A percentile compares a stretch with the other conserved stretches of the same genome.
These are phyloP conservation scores for Silurus aristotelis DNA, from an alignment of 2,797 vertebrate genomes.

Conservation along the genomic window DNA sequence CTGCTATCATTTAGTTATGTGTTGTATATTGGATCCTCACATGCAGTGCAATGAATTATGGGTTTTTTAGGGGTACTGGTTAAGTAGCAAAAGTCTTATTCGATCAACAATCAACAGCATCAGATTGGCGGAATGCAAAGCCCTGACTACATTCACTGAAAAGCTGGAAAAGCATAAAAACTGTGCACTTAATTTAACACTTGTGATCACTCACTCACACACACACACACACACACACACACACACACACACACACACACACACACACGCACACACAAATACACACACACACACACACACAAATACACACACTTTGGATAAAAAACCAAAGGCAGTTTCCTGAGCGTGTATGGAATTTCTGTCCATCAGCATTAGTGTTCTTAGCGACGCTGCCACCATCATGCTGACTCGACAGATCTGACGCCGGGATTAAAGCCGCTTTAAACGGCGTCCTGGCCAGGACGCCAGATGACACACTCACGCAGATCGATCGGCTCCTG, in stretches of 20 bases:
- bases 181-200: not conserved
- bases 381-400: slow-evolving; percentile 32
- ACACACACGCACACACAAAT: slow-evolving; percentile 9
- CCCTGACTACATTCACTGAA: not conserved
- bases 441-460: slow-evolving; percentile 2
- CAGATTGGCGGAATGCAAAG: too few species aligned
- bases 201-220: not conserved
- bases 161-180: slow-evolving; percentile 7
- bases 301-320: slow-evolving; percentile 1
- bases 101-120: not conserved
- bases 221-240: not conserved
- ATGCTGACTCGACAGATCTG: slow-evolving; percentile 35
- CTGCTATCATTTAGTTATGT: slow-evolving; percentile 43
- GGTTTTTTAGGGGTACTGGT: too few species aligned
- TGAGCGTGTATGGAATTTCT: slow-evolving; percentile 36
- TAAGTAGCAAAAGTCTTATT: not conserved
- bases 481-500: slow-evolving; percentile 4
- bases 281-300: slow-evolving; percentile 10
- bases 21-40: slow-evolving; percentile 42
- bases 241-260: not conserved
- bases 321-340: slow-evolving; percentile 33
- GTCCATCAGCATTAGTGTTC: slow-evolving; percentile 34
- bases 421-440: slow-evolving; percentile 1
- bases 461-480: slow-evolving; percentile 23
- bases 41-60: not conserved